Evolutionary conservation across 1,140 invertebrate species (phyloP).

Genomic region (Episyrphus balteatus): DNA sequence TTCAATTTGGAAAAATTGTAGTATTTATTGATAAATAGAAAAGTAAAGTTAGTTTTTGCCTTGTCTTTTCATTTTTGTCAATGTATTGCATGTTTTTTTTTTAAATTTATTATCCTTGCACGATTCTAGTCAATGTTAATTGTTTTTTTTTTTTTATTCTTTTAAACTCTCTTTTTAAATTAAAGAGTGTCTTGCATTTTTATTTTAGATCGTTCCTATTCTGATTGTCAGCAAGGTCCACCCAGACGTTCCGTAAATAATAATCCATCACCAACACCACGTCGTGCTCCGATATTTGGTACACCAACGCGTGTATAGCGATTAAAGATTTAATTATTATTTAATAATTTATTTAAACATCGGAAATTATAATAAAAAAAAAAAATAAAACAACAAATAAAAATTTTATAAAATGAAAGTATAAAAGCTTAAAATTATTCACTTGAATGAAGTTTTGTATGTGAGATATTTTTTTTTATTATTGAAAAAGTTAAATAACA

Average conservation of each 20-base stretch:
- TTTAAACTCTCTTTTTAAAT: background rate
- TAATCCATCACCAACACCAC: conserved; percentile 26
- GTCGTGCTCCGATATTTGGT: conserved; percentile 22
- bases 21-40: no score
- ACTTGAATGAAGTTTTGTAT: no score
- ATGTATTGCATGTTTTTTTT: background rate
- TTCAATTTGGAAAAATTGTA: no score
- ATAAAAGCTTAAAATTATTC: no score
- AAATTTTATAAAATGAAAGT: no score
- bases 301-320: conserved; percentile 32
- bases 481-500: no score
- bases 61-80: background rate
- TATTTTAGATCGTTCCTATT: conserved; percentile 29
- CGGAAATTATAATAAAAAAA: no score
- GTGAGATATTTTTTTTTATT: no score
- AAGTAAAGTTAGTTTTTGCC: background rate
- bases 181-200: background rate
- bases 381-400: no score
- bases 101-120: background rate
- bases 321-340: conserved; percentile 22
- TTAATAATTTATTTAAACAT: no score
- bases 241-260: conserved; percentile 21
- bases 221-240: conserved; percentile 26
- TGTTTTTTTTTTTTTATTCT: background rate
- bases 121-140: background rate